Conservation (phyloP, 2,113 vertebrate genomes). For the Mesoclemmys tuberculata region DNA sequence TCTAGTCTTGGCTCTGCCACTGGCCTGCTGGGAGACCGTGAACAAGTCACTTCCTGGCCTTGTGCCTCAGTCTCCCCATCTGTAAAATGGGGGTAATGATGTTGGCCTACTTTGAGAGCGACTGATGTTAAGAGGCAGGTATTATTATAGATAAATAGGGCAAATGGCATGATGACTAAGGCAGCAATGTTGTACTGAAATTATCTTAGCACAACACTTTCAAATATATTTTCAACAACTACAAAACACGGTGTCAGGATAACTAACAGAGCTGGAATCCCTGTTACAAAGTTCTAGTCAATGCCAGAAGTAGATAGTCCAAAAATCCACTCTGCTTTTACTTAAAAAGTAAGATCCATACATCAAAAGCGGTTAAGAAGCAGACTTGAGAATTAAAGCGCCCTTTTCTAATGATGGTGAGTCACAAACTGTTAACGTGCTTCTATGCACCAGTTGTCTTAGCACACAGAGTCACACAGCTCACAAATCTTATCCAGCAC, state of each 20-base stretch:
- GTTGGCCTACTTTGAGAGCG: not conserved
- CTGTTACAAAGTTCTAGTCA: not conserved
- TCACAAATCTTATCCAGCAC: rapidly evolving
- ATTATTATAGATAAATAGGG: not conserved
- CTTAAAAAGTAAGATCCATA: constrained; percentile 7
- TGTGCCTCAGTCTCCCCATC: no score
- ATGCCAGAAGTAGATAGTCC: not conserved
- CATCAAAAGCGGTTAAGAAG: constrained; percentile 26
- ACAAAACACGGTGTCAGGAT: constrained; percentile 63
- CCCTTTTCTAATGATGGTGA: not conserved
- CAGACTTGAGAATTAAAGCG: not conserved
- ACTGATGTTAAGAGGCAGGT: no score
- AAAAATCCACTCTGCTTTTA: not conserved
- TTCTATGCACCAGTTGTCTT: not conserved
- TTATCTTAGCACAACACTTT: constrained; percentile 68
- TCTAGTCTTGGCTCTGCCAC: no score
- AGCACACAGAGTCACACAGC: not conserved
- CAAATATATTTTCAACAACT: constrained; percentile 67
- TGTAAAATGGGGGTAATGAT: no score
- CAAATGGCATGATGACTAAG: not conserved
- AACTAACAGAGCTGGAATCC: constrained; percentile 53
- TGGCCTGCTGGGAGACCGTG: no score
- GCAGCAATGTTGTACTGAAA: constrained; percentile 49
- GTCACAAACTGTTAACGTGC: rapidly evolving
- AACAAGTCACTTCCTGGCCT: no score